phyloP scores from a whole-genome alignment of 30 jellyfish, hydroid and myxozoan species.

The Clytia hemisphaerica region DNA sequence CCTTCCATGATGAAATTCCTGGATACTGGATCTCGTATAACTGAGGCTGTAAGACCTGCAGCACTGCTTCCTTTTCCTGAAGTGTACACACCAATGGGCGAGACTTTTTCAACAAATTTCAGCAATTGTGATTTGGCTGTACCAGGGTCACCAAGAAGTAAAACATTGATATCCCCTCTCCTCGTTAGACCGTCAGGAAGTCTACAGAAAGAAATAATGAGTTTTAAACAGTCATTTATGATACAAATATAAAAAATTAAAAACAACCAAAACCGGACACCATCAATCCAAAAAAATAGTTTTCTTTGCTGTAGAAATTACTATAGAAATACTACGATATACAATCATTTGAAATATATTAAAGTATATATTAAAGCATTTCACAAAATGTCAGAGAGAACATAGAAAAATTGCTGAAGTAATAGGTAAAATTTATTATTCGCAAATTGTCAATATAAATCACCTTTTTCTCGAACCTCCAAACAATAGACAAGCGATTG shows the following conservation, averaged over 20 bases:
- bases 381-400: not conserved
- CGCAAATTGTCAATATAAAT: not conserved
- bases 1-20: constrained; percentile 98
- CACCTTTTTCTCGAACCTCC: constrained; percentile 99
- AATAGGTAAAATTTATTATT: not conserved
- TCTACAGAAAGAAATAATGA: constrained; percentile 29
- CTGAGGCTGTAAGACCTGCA: constrained; percentile 99
- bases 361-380: not conserved
- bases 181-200: constrained; percentile 98
- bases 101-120: constrained; percentile 96
- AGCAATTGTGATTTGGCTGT: constrained; percentile 99
- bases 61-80: constrained; percentile 99
- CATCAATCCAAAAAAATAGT: no score
- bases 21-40: constrained; percentile 88
- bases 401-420: not conserved
- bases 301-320: no score
- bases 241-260: not conserved
- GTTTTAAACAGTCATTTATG: not conserved
- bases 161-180: constrained; percentile 97
- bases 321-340: no score
- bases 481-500: constrained; percentile 96
- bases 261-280: not conserved
- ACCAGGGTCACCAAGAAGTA: constrained; percentile 99
- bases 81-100: constrained; percentile 98
- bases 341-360: no score